Percentiles rank a stretch among this genome's conserved stretches.
These are phyloP conservation scores for Capitella teleta DNA, from an alignment of 1,140 invertebrate genomes.

Conservation along the genomic window DNA sequence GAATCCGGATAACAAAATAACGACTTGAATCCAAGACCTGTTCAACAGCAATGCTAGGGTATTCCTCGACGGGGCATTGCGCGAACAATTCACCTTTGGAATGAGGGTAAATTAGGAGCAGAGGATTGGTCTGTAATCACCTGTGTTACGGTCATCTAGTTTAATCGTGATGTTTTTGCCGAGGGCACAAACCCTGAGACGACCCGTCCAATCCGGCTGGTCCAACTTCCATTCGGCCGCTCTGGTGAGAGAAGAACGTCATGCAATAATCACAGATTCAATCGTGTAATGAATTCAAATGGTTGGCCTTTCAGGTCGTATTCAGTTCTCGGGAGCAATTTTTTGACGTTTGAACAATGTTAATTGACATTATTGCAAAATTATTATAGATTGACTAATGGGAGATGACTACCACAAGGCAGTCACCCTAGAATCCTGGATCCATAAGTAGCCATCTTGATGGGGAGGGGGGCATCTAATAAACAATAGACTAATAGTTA, in stretches of 20 bases:
- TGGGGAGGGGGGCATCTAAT: no score
- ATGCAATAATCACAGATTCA: not conserved
- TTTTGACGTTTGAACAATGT: not conserved
- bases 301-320: not conserved
- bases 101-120: not conserved
- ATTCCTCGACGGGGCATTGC: constrained; percentile 91
- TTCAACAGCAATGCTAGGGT: constrained; percentile 89
- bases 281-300: not conserved
- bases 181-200: constrained; percentile 79
- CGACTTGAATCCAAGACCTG: constrained; percentile 93
- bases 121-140: constrained; percentile 17
- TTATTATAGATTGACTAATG: not conserved
- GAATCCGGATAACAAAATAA: constrained; percentile 93
- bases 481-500: no score
- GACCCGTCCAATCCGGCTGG: constrained; percentile 90
- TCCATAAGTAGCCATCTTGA: no score
- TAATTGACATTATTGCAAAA: not conserved
- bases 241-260: constrained; percentile 46
- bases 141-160: constrained; percentile 87
- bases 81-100: constrained; percentile 80
- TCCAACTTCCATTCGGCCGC: constrained; percentile 96
- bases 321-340: not conserved
- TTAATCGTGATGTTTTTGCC: constrained; percentile 77
- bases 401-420: no score
- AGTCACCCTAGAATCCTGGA: no score